Conservation (phyloP, 2,113 vertebrate genomes). For the Eurystomus gularis region DNA sequence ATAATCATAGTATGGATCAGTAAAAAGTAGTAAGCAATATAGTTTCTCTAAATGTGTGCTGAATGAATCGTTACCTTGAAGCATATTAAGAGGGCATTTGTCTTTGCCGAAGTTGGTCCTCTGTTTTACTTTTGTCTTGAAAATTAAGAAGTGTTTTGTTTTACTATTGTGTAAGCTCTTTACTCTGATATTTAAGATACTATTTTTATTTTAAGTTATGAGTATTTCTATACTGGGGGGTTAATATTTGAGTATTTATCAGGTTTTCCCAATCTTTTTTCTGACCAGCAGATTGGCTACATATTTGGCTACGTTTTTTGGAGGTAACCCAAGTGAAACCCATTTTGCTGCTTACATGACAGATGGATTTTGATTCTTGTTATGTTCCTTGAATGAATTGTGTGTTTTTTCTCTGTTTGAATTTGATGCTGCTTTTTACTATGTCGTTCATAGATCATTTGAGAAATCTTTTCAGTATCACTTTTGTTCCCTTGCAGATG, state of each 20-base stretch:
- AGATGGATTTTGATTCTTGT: neutral
- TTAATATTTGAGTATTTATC: neutral
- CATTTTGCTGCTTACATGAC: neutral
- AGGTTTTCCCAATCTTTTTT: neutral
- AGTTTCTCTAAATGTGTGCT: neutral
- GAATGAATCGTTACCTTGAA: neutral
- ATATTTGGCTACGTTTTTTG: neutral
- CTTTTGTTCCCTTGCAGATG: neutral
- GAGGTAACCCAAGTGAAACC: neutral
- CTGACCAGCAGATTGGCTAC: neutral
- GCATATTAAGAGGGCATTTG: neutral
- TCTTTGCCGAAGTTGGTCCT: neutral
- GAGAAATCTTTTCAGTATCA: neutral
- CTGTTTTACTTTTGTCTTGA: neutral
- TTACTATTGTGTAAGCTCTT: neutral
- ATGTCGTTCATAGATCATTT: neutral
- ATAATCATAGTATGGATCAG: neutral
- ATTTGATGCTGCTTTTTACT: neutral
- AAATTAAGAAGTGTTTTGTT: neutral
- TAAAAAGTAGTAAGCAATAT: neutral
- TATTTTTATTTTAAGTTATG: neutral
- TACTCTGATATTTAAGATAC: neutral
- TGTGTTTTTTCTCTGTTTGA: neutral
- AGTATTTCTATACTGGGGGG: neutral
- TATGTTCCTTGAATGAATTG: neutral